Evolutionary conservation across 64 coral and sea anemone species (phyloP).

Genomic region (Dendronephthya gigantea): DNA sequence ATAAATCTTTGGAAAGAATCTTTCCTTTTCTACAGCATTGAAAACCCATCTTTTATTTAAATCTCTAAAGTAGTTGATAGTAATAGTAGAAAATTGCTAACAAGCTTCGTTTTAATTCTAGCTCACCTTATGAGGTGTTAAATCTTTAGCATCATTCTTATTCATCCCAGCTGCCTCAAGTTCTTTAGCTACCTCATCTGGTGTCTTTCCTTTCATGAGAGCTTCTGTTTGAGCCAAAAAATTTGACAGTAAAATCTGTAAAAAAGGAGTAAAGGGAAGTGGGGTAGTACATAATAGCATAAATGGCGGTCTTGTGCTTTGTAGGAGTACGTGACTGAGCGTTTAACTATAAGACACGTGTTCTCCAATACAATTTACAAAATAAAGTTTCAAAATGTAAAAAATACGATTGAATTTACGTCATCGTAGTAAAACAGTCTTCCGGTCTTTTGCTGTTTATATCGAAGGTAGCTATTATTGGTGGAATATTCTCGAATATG

Average conservation of each 20-base stretch:
- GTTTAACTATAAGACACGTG: too few species aligned
- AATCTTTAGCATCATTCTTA: constrained; percentile 42
- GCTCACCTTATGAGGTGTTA: constrained; percentile 72
- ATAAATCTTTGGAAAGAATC: too few species aligned
- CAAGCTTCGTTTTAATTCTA: too few species aligned
- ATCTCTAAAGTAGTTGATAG: too few species aligned
- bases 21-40: too few species aligned
- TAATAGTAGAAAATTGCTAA: too few species aligned
- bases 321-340: too few species aligned
- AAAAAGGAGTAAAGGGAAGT: neutral
- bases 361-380: neutral
- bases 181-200: constrained; percentile 56
- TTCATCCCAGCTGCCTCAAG: constrained; percentile 45
- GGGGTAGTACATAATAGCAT: neutral
- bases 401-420: neutral
- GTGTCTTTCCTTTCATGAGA: constrained; percentile 92
- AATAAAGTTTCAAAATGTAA: neutral
- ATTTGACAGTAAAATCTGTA: constrained; percentile 85
- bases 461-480: neutral
- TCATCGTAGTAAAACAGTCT: neutral
- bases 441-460: neutral
- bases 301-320: too few species aligned
- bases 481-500: too few species aligned
- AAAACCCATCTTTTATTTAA: too few species aligned
- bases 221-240: constrained; percentile 96